Conservation (phyloP, 2,797 vertebrate genomes). For the Fistularia commersonii region DNA sequence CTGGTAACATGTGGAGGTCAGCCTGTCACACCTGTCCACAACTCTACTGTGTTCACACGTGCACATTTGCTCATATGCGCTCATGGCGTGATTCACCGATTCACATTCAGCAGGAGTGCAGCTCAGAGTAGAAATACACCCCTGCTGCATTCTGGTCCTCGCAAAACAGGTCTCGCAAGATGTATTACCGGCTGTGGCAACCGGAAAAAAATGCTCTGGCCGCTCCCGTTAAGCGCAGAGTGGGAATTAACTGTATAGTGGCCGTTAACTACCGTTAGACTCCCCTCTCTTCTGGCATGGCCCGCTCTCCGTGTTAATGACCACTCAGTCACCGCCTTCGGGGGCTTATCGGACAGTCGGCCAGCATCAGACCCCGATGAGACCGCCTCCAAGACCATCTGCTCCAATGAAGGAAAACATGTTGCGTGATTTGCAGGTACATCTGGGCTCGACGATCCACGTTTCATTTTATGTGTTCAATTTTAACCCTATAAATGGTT, state of each 20-base stretch:
- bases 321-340: constrained; percentile 58
- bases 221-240: constrained; percentile 33
- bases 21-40: constrained; percentile 67
- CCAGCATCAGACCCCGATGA: constrained; percentile 50
- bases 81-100: no score
- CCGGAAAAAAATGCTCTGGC: constrained; percentile 24
- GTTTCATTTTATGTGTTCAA: no score
- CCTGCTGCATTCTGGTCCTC: constrained; percentile 28
- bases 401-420: constrained; percentile 40
- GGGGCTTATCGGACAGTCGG: constrained; percentile 45
- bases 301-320: constrained; percentile 57
- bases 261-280: constrained; percentile 60
- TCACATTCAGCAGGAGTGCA: no score
- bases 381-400: constrained; percentile 54
- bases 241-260: constrained; percentile 48
- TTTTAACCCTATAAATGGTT: no score
- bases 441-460: neutral
- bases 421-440: constrained; percentile 9
- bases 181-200: constrained; percentile 28
- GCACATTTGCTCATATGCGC: no score
- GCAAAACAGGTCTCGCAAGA: constrained; percentile 41
- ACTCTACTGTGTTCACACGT: constrained; percentile 24
- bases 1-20: constrained; percentile 64
- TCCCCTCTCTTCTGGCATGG: constrained; percentile 52
- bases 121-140: no score